A percentile compares a stretch with the other conserved stretches of the same genome.
These are phyloP conservation scores for Tachycineta bicolor DNA, from an alignment of 2,113 vertebrate genomes.

Conservation along the genomic window DNA sequence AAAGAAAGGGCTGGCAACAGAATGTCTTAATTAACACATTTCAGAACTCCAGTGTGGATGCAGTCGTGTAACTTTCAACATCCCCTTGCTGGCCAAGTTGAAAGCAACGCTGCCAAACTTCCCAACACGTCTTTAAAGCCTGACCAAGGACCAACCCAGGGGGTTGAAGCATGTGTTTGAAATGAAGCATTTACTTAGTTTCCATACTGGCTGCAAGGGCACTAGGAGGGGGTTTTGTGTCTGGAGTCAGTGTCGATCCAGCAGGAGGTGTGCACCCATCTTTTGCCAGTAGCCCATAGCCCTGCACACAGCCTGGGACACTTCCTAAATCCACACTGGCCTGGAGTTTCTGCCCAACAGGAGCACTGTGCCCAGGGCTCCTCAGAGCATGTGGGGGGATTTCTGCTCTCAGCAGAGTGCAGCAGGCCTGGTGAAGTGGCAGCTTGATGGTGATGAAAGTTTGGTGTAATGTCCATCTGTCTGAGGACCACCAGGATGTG, in stretches of 20 bases:
- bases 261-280: not conserved
- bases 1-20: slow-evolving; percentile 43
- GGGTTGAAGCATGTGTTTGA: not conserved
- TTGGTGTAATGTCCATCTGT: rapidly evolving
- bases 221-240: rapidly evolving
- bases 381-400: rapidly evolving
- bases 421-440: not conserved
- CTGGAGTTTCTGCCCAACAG: not conserved
- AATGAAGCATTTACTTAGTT: not conserved
- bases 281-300: not conserved
- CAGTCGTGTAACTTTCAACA: not conserved
- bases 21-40: slow-evolving; percentile 56
- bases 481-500: rapidly evolving
- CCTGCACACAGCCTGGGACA: not conserved
- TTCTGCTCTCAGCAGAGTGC: not conserved
- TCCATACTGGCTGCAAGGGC: not conserved
- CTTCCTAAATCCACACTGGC: rapidly evolving
- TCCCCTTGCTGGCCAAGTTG: not conserved
- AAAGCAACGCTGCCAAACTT: slow-evolving; percentile 15
- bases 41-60: slow-evolving; percentile 28
- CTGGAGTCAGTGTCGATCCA: not conserved
- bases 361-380: rapidly evolving
- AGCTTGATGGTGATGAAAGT: not conserved
- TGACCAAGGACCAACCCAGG: not conserved
- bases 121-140: slow-evolving; percentile 15